Percentiles rank a stretch among this genome's conserved stretches.
Evolutionary conservation across 2,797 vertebrate species (phyloP).

Genomic region (Pseudochirops corinnae): DNA sequence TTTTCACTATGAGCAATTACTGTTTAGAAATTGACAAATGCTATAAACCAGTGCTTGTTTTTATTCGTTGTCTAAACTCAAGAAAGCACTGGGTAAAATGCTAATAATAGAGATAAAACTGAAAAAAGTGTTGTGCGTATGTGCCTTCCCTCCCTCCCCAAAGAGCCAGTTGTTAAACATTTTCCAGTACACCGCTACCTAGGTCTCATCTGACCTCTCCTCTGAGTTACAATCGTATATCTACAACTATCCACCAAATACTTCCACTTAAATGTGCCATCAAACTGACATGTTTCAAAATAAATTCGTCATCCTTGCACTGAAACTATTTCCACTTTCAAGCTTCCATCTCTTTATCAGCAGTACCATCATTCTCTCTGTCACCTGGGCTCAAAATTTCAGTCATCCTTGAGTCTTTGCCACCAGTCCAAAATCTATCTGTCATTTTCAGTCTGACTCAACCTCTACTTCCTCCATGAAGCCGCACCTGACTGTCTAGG

Average conservation of each 20-base stretch:
- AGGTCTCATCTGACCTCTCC: background rate
- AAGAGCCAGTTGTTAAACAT: background rate
- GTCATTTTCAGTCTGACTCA: slow-evolving; percentile 1
- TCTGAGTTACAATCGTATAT: background rate
- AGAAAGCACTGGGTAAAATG: background rate
- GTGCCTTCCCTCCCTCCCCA: background rate
- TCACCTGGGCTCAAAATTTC: background rate
- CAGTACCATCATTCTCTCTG: background rate
- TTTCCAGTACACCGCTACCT: background rate
- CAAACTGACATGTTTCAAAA: slow-evolving; percentile 23
- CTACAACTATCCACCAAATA: slow-evolving; percentile 31
- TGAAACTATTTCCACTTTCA: background rate
- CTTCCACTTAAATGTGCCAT: background rate
- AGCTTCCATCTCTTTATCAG: background rate
- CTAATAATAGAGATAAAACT: background rate
- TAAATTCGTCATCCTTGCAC: background rate
- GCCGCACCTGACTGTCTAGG: background rate
- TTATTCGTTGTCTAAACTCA: background rate
- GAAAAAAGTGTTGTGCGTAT: background rate
- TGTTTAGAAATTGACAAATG: background rate
- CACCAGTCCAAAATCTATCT: background rate
- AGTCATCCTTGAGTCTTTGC: slow-evolving; percentile 24
- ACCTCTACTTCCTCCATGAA: slow-evolving; percentile 15
- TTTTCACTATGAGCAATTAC: background rate
- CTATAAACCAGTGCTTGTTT: background rate